Percentiles rank a stretch among this genome's conserved stretches.
phyloP scores from a whole-genome alignment of 1,140 invertebrate species.

The Psilanteris sp. region DNA sequence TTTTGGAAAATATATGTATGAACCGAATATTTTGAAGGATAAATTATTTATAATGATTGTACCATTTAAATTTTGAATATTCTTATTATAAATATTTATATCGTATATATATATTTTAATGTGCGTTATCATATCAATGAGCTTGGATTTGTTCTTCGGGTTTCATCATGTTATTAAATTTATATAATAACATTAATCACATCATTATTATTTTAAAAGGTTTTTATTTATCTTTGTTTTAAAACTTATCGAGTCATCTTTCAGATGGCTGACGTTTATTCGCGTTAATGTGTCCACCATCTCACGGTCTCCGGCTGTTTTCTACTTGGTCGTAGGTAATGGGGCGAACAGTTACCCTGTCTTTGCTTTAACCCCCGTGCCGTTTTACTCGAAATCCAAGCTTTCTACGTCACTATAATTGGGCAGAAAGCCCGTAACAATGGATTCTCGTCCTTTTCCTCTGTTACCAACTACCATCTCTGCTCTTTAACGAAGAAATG shows the following conservation, averaged over 20 bases:
- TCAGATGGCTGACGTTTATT: conserved; percentile 52
- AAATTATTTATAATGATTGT: too few relatives aligned
- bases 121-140: too few relatives aligned
- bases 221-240: conserved; percentile 44
- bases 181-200: too few relatives aligned
- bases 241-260: conserved; percentile 43
- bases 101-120: too few relatives aligned
- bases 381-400: conserved; percentile 55
- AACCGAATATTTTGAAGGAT: too few relatives aligned
- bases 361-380: conserved; percentile 49
- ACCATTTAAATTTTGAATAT: too few relatives aligned
- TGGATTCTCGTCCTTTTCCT: conserved; percentile 53
- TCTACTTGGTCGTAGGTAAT: conserved; percentile 60
- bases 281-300: conserved; percentile 57
- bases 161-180: too few relatives aligned
- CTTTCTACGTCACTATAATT: conserved; percentile 60
- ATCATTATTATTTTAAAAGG: too few relatives aligned
- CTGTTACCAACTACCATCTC: conserved; percentile 34
- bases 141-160: too few relatives aligned
- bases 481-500: conserved; percentile 57
- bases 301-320: conserved; percentile 56
- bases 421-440: conserved; percentile 59
- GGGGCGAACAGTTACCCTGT: conserved; percentile 57
- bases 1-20: too few relatives aligned
- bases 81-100: too few relatives aligned